phyloP scores from a whole-genome alignment of 2,888 invertebrate genomes.

The Sminthurinus aureus region DNA sequence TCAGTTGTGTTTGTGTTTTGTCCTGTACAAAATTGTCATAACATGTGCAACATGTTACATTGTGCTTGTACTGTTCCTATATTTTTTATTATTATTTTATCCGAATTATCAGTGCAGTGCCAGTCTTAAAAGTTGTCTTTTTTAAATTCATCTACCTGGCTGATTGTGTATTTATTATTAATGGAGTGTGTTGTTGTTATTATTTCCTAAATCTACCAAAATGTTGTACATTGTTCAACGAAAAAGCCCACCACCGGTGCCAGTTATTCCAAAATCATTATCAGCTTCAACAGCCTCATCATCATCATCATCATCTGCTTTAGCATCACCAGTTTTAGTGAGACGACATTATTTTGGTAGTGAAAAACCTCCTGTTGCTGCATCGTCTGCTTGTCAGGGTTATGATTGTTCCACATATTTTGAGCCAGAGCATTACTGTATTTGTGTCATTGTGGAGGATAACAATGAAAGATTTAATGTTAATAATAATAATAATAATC shows the following conservation, averaged over 20 bases:
- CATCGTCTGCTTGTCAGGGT: constrained; percentile 18
- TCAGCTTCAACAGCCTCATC: constrained; percentile 10
- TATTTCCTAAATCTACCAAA: neutral
- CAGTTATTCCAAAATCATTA: constrained; percentile 8
- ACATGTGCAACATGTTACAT: no score
- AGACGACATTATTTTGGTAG: constrained; percentile 31
- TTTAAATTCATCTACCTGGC: neutral
- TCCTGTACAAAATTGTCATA: no score
- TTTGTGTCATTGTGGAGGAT: constrained; percentile 31
- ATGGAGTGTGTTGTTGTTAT: constrained; percentile 1
- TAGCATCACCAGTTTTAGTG: constrained; percentile 26
- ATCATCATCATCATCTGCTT: constrained; percentile 9
- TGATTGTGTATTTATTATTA: neutral
- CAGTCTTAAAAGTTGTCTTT: neutral
- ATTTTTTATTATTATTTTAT: no score
- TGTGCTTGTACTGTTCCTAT: no score
- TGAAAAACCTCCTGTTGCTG: neutral
- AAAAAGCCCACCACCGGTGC: constrained; percentile 20
- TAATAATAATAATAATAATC: neutral
- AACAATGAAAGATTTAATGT: neutral
- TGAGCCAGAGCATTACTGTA: constrained; percentile 32
- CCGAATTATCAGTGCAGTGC: no score
- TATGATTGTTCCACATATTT: constrained; percentile 28
- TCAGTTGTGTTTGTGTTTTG: neutral
- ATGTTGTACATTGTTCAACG: constrained; percentile 42